Base-by-base conservation (phyloP, 2,888 invertebrate species). In the Morpho helenor region DNA sequence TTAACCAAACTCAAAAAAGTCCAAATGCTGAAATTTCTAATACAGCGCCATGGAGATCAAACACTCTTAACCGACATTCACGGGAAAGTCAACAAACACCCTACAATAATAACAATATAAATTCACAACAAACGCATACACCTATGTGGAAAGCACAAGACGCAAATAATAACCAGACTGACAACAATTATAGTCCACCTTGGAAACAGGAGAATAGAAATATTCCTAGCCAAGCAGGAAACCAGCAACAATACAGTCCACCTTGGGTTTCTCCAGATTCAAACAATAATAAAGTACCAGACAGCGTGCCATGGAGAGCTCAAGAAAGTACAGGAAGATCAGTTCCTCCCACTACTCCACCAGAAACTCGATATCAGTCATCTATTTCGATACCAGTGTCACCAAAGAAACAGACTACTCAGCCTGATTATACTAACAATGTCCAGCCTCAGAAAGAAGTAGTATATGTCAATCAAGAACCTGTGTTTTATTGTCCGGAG, bases 341-440 rank as follows among this genome's bases (percentile, higher is more conserved):
- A 56, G 68, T 69, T 40, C 77, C 78, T 23, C 79, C 78, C 6
- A 49, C 69, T 8, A 74, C 80, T 44, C 78, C 80, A 9, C 74
- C 73, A 7, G 84, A 80, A 68, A 82, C 84, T 6, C 78, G 90
- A 52, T 91, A 84, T 58, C 91, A 91, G 68, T 84, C 91, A 2
- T 79, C 86, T 3, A 91, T 91, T 77, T 89, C 91, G 0, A 91
- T 91, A 64, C 91, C 91, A 7, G 84, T 91, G 6, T 81, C 84
- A 40, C 82, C 86, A 45, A 80, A 77, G 56, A 88, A 84, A 74
- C 83, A 74, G 64, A 79, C 71, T 57, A 64, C 74, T 8, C 84
- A 82, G 67, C 75, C 80, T 1, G 82, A 82, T 58, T 80, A 81
- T 62, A 86, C 74, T 48, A 72, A 74, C 49, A 72, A 73, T 43